These are phyloP conservation scores for Apeira syringaria DNA, from an alignment of 2,888 invertebrate species.

Conservation along the genomic window DNA sequence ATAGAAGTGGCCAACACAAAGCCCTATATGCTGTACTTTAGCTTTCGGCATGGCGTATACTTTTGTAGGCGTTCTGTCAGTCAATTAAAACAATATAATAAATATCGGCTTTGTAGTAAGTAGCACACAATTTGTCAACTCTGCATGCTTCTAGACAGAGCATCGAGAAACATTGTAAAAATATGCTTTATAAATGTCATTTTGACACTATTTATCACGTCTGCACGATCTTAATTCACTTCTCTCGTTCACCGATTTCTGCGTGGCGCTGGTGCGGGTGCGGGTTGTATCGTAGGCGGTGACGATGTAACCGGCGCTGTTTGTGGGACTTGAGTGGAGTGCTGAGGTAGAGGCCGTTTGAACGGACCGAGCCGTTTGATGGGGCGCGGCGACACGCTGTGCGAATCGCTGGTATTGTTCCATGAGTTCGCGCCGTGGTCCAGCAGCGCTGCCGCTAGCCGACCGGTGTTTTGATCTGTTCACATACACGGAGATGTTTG, in stretches of 20 bases:
- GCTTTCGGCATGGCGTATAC: no score
- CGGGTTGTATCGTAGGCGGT: conserved; percentile 30
- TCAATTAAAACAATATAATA: no score
- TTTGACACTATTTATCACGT: not conserved
- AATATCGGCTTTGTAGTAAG: no score
- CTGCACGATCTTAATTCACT: not conserved
- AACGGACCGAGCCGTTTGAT: conserved; percentile 87
- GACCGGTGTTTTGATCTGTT: conserved; percentile 68
- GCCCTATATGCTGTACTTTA: no score
- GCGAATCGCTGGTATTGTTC: conserved; percentile 54
- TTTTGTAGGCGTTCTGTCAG: no score
- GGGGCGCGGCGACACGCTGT: conserved; percentile 85
- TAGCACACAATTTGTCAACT: no score
- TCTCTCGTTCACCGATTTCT: conserved; percentile 56
- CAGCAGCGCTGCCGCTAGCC: conserved; percentile 84
- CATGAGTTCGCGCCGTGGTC: conserved; percentile 79
- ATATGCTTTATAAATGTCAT: no score
- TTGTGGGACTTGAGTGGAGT: conserved; percentile 36
- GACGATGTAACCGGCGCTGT: conserved; percentile 42
- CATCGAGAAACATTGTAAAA: no score
- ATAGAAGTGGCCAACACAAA: no score
- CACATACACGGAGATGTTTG: no score
- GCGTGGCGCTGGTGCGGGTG: conserved; percentile 44
- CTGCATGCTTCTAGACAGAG: no score
- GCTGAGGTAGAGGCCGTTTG: conserved; percentile 71